These are phyloP conservation scores for Oscheius sp. DNA, from an alignment of 1,140 invertebrate genomes.

Conservation along the genomic window DNA sequence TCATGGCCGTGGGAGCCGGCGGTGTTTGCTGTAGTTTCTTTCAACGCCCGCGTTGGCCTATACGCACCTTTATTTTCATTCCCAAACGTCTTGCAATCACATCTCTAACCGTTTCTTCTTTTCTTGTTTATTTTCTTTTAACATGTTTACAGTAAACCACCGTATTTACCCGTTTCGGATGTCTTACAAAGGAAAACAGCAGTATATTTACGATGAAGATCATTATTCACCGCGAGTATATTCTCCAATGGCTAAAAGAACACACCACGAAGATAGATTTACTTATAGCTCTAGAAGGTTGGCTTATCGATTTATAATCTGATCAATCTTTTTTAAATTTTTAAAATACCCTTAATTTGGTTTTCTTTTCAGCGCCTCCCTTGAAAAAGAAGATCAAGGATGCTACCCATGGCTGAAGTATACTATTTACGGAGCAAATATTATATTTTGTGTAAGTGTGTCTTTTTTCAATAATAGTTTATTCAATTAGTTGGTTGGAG, in stretches of 20 bases:
- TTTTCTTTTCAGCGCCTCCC: constrained; percentile 1
- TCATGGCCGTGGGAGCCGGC: no score
- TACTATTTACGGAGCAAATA: constrained; percentile 11
- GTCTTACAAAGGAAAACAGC: neutral
- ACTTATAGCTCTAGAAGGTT: neutral
- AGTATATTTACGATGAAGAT: neutral
- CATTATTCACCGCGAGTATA: neutral
- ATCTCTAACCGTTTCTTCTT: no score
- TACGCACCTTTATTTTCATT: no score
- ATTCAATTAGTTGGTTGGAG: constrained; percentile 50
- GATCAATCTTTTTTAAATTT: no score
- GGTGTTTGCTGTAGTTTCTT: no score
- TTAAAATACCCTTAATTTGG: neutral
- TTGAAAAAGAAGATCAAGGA: neutral
- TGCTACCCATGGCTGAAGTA: constrained; percentile 15
- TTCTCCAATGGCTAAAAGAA: neutral
- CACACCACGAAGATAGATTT: neutral
- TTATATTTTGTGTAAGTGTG: neutral
- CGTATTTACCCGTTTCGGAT: neutral
- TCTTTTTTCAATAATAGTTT: neutral
- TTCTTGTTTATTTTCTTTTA: no score
- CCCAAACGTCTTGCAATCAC: no score
- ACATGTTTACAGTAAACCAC: no score
- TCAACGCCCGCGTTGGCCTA: no score
- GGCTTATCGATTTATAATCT: neutral